phyloP scores from a whole-genome alignment of 2,888 invertebrate genomes.

The Leptothorax acervorum region DNA sequence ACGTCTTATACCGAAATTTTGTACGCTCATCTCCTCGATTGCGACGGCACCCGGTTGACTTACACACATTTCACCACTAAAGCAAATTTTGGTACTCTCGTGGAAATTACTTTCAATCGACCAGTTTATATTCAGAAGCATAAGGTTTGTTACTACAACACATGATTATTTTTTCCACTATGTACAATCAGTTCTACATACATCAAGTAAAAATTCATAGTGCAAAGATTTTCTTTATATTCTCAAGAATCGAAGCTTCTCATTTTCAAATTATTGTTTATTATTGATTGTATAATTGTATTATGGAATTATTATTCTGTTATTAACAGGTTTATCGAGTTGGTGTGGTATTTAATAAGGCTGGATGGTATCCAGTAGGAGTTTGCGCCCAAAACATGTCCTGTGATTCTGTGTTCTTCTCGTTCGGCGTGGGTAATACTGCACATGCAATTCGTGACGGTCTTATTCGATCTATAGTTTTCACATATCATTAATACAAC shows the following conservation, averaged over 20 bases:
- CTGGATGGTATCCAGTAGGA: slow-evolving; percentile 93
- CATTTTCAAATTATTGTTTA: background rate
- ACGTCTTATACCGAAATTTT: slow-evolving; percentile 91
- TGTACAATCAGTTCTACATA: background rate
- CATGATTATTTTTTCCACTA: background rate
- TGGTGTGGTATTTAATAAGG: slow-evolving; percentile 93
- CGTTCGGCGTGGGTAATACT: slow-evolving; percentile 91
- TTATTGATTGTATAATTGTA: slow-evolving; percentile 20
- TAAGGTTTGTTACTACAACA: slow-evolving; percentile 86
- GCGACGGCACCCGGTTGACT: slow-evolving; percentile 92
- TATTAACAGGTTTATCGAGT: slow-evolving; percentile 91
- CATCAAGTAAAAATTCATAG: background rate
- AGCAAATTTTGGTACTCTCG: slow-evolving; percentile 90
- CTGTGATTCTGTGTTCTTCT: slow-evolving; percentile 91
- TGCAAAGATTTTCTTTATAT: background rate
- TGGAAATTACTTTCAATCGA: slow-evolving; percentile 93
- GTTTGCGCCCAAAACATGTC: slow-evolving; percentile 89
- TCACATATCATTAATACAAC: slow-evolving; percentile 86
- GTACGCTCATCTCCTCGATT: slow-evolving; percentile 93
- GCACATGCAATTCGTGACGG: slow-evolving; percentile 92
- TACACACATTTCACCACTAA: slow-evolving; percentile 94
- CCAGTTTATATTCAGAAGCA: slow-evolving; percentile 92
- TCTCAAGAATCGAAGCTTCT: background rate
- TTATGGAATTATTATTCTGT: slow-evolving; percentile 25
- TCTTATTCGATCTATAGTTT: slow-evolving; percentile 92